Evolutionary conservation across 1,140 invertebrate species (phyloP).

Genomic region (Apis dorsata): DNA sequence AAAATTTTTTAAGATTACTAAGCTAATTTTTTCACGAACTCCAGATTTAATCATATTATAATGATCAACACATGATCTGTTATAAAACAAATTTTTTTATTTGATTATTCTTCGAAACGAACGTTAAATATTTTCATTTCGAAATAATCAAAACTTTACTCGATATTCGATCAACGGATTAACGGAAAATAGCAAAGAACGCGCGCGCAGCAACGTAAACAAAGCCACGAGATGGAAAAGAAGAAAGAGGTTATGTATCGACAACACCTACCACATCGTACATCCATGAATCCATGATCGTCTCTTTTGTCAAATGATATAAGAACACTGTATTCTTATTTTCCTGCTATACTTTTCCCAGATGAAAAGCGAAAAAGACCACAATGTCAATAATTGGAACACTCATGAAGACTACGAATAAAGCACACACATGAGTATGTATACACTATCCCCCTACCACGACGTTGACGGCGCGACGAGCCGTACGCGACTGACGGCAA

Average conservation of each 20-base stretch:
- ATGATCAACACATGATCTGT: too few relatives aligned
- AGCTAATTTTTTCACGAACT: background rate
- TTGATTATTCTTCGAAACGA: background rate
- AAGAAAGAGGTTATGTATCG: conserved; percentile 40
- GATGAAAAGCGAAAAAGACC: background rate
- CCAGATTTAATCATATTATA: background rate
- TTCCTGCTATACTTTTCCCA: background rate
- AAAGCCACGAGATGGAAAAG: conserved; percentile 62
- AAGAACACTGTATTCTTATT: background rate
- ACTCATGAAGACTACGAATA: background rate
- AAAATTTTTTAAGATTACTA: background rate
- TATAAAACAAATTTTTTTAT: background rate
- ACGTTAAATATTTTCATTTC: background rate
- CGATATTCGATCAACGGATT: background rate
- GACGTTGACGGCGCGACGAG: conserved; percentile 68
- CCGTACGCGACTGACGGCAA: conserved; percentile 72
- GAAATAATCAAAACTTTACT: background rate
- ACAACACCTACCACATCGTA: conserved; percentile 75
- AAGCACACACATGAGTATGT: background rate
- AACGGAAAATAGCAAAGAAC: background rate
- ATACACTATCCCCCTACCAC: conserved; percentile 19
- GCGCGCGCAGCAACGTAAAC: conserved; percentile 60
- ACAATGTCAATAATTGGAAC: background rate
- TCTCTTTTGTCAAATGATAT: conserved; percentile 8
- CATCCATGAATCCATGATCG: conserved; percentile 78